Conservation (phyloP, 2,888 invertebrate species). For the Zaprionus obscuricornis region DNA sequence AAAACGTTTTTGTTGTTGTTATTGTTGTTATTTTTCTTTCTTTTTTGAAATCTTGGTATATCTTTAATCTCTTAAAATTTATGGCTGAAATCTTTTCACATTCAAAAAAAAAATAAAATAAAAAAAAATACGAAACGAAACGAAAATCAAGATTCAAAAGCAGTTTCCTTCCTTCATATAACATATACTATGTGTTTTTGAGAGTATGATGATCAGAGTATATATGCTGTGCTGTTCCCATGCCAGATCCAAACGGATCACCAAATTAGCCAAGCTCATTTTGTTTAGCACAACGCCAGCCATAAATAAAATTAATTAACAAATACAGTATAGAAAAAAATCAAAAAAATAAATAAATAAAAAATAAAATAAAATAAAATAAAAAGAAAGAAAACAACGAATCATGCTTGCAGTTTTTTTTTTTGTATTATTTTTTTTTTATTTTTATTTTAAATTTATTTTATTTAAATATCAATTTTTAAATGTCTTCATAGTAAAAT, state of each 20-base stretch:
- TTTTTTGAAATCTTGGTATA: too few species aligned
- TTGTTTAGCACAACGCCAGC: slow-evolving; percentile 58
- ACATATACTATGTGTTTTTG: too few species aligned
- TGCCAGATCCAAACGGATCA: slow-evolving; percentile 40
- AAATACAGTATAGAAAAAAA: slow-evolving; percentile 34
- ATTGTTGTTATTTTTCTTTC: too few species aligned
- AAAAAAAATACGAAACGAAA: too few species aligned
- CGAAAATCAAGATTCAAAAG: slow-evolving; percentile 38
- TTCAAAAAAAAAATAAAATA: too few species aligned
- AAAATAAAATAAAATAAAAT: slow-evolving; percentile 9
- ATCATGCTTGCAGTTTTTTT: slow-evolving; percentile 46
- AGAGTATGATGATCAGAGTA: too few species aligned
- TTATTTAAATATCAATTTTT: slow-evolving; percentile 67
- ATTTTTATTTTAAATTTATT: slow-evolving; percentile 52
- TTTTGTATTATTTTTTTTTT: slow-evolving; percentile 15
- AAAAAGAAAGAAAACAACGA: slow-evolving; percentile 15
- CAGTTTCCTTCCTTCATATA: slow-evolving; percentile 54
- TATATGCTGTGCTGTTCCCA: slow-evolving; percentile 51
- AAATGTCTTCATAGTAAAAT: slow-evolving; percentile 72
- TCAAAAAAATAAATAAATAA: slow-evolving; percentile 19
- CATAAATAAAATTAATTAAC: slow-evolving; percentile 63
- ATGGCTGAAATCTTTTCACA: slow-evolving; percentile 47
- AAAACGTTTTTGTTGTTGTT: slow-evolving; percentile 7
- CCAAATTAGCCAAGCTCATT: slow-evolving; percentile 66
- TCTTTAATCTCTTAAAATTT: slow-evolving; percentile 53